Base-by-base conservation (phyloP, 1,140 invertebrate genomes). In the Scaptomyza graminum region DNA sequence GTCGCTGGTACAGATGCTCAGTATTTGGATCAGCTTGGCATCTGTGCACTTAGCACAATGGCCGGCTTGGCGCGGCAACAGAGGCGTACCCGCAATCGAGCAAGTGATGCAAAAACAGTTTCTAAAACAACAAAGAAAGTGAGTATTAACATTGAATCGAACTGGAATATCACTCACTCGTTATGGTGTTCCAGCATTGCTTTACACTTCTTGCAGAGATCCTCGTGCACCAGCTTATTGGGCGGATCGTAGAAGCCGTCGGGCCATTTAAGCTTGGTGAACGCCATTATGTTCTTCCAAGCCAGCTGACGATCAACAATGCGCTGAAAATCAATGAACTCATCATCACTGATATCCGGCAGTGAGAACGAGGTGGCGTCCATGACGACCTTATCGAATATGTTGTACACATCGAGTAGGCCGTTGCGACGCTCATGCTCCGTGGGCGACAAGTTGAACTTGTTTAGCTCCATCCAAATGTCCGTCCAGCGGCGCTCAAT, bases 61-160 rank as follows among this genome's bases (percentile, higher is more conserved):
- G 22, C 82, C 79, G 37, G 78, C 73, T 71, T 67, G 71, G 47
- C 79, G 68, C 16, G 85, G 85, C 57, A 84, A 54, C 49, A 90
- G 71, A 49, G 90, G 90, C 34, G 83, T 90, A 12, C 91, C 91
- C 52, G 90, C 90, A 50, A 92, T 90, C 9, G 89, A 90, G 71
- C 91, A 92, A 55, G 91, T 91, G 43, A 91, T 83, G 70, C 91
- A 92, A 74, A 90, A 85, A 66, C 91, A 92, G 69, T 87, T 78
- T 51, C 90, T 91, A 25, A 8, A n/a, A 6, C 0, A 18, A 44
- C 5, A 31, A 7, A 18, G 0, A 13, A 3, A 41, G n/a, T n/a
- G n/a, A 13, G 11, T 2, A 44, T 49, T 34, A 39, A 22, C 39
- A n/a, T 37, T 16, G 12, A 8, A n/a, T n/a, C 5, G 18, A 13